Base-by-base conservation (phyloP, 2,888 invertebrate genomes). In the Chrysina gloriosa region DNA sequence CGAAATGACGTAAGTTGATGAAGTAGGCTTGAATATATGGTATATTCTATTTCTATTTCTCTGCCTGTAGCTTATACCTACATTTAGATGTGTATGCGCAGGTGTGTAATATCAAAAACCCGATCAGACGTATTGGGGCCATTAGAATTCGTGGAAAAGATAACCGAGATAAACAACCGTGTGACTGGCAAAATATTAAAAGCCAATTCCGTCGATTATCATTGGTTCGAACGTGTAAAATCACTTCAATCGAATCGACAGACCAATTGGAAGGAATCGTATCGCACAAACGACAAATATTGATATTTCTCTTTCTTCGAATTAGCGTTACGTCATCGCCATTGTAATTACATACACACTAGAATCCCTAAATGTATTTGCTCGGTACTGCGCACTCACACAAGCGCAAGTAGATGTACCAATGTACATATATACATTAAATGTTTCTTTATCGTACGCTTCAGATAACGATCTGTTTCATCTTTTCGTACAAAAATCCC, bases 401-500 rank as follows among this genome's bases (percentile, higher is more conserved):
- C n/a, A n/a, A n/a, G n/a, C n/a, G n/a, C n/a, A n/a, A n/a, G n/a
- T n/a, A n/a, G n/a, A n/a, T n/a, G n/a, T n/a, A n/a, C n/a, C n/a
- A 6, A 27, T 27, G 27, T 11, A n/a, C 23, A 14, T 23, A 27
- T 25, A 4, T 27, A 29, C 14, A 39, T 42, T 58, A 39, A 25
- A 58, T 42, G 58, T 27, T 7, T 4, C 27, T 39, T 42, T 39
- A 58, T 58, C 58, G 58, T 27, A n/a, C 58, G 58, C 21, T 39
- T 36, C 25, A 39, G 58, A 58, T 58, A 58, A 58, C 16, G 27
- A 58, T 58, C 58, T 42, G 39, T 58, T 58, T 58, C 58, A 58
- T 58, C 42, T 58, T 58, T 39, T 39, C 25, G 58, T 58, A 58
- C 58, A 58, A 58, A 58, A 58, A 58, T 58, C 58, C 58, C 58